Percentiles rank a stretch among this genome's conserved stretches.
phyloP scores from a whole-genome alignment of 30 jellyfish, hydroid and myxozoan genomes.

The Turritopsis dohrnii region DNA sequence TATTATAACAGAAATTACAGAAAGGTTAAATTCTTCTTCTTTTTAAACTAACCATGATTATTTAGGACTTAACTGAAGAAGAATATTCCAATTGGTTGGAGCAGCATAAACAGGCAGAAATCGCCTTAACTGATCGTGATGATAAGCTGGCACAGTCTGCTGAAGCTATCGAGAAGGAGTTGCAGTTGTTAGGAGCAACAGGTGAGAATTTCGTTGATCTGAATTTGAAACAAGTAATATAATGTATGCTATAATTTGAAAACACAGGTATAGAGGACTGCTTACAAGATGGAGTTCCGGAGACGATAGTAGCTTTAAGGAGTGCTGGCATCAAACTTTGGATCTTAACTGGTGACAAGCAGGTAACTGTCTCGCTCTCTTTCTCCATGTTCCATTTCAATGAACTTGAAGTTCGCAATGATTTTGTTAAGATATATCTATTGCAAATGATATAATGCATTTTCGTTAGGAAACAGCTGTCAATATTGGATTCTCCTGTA shows the following conservation, averaged over 20 bases:
- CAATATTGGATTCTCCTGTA: slow-evolving; percentile 85
- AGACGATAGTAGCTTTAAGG: slow-evolving; percentile 83
- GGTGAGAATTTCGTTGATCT: slow-evolving; percentile 36
- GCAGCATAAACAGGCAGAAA: slow-evolving; percentile 61
- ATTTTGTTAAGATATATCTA: too few relatives aligned
- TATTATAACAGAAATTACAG: too few relatives aligned
- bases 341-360: slow-evolving; percentile 99
- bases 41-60: neutral
- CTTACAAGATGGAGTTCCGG: slow-evolving; percentile 97
- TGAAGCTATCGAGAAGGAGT: slow-evolving; percentile 58
- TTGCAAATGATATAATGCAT: neutral
- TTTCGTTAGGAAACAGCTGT: slow-evolving; percentile 80
- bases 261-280: slow-evolving; percentile 83
- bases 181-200: slow-evolving; percentile 86
- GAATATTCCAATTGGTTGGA: slow-evolving; percentile 68
- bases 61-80: slow-evolving; percentile 66
- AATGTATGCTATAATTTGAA: neutral
- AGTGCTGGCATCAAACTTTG: slow-evolving; percentile 91
- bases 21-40: neutral
- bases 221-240: too few relatives aligned
- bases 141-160: slow-evolving; percentile 62
- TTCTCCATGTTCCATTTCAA: neutral
- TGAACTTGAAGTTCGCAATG: neutral
- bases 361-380: slow-evolving; percentile 47
- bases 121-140: slow-evolving; percentile 62